Base-by-base conservation (phyloP, 1,140 invertebrate species). In the Maconellicoccus hirsutus region DNA sequence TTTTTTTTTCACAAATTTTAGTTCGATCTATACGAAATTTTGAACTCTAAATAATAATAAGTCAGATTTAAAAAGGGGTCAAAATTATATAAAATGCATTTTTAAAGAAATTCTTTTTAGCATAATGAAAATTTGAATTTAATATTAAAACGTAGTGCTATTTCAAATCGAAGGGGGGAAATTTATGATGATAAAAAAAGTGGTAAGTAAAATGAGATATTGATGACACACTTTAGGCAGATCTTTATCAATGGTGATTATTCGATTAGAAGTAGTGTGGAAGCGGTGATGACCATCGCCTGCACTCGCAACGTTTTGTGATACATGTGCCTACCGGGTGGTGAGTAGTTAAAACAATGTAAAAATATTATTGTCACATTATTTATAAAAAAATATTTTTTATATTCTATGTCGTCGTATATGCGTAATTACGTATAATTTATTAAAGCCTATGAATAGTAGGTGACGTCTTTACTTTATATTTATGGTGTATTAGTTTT, bases 201-300 rank as follows among this genome's bases (percentile, higher is more conserved):
- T 66, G 61, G 61, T 66, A 23, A 66, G 61, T 66, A 66, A 66
- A 66, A 66, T 66, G 61, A 66, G 19, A 66, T 66, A 66, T 66
- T 66, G 61, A 66, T 66, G 61, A 66, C 61, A 66, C 61, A 66
- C 61, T 66, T 66, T 66, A 66, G 61, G 61, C 61, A 66, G 61
- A 66, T 66, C 61, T 66, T 66, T 25, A 66, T 66, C 61, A 66
- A 22, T 66, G 61, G 25, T 66, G 61, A 26, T 52, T 23, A 66
- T 22, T 25, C 61, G 61, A 66, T 66, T 66, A 66, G 61, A 66
- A 66, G 61, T 66, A 66, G 61, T 66, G 61, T 66, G 61, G 61
- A 66, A 23, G 61, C 61, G 61, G 61, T 66, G 61, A 66, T 66
- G 61, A 66, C 61, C 61, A 66, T 66, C 61, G 61, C 61, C 61